A percentile compares a stretch with the other conserved stretches of the same genome.
phyloP scores from a whole-genome alignment of 2,113 vertebrate species.

The Oncorhynchus nerka region DNA sequence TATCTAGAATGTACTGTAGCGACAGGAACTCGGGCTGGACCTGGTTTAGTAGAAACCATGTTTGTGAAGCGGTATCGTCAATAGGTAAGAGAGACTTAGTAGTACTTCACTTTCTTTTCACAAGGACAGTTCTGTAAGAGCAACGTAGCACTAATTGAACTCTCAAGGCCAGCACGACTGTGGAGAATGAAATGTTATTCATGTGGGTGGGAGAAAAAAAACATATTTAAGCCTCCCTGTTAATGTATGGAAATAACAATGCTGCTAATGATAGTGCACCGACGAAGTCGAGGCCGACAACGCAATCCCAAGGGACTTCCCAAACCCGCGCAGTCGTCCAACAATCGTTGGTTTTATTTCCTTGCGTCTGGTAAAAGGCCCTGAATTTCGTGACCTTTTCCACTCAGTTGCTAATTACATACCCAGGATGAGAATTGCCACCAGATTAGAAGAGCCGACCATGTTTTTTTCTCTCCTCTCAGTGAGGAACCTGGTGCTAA shows the following conservation, averaged over 20 bases:
- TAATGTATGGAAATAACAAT: neutral
- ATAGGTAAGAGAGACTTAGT: too few relatives aligned
- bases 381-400: conserved; percentile 33
- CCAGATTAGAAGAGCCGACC: neutral
- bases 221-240: neutral
- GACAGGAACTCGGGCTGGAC: too few relatives aligned
- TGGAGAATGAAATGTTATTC: neutral
- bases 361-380: too few relatives aligned
- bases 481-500: neutral
- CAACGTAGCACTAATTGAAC: neutral
- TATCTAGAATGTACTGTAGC: too few relatives aligned
- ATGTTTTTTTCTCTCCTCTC: too few relatives aligned
- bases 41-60: too few relatives aligned
- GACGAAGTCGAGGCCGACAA: neutral
- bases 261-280: neutral
- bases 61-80: too few relatives aligned
- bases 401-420: conserved; percentile 28
- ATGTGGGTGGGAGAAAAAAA: neutral
- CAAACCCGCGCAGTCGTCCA: too few relatives aligned
- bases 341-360: too few relatives aligned
- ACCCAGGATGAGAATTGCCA: conserved; percentile 31
- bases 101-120: too few relatives aligned
- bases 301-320: too few relatives aligned
- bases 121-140: neutral
- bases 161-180: neutral